Conservation (phyloP, 2,888 invertebrate species). For the Ariolimax columbianus region DNA sequence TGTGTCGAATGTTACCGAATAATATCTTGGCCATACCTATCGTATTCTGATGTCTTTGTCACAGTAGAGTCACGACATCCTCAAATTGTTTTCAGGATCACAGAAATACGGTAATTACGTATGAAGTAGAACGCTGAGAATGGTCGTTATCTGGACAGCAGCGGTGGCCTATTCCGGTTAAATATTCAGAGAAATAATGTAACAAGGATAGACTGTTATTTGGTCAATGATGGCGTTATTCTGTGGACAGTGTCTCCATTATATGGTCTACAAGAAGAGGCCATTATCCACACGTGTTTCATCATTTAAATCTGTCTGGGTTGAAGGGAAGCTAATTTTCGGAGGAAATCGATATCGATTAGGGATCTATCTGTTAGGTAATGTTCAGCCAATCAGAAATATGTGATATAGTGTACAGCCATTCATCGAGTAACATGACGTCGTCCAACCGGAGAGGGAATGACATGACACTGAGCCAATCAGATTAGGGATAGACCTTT, state of each 20-base stretch:
- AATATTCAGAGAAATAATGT: not conserved
- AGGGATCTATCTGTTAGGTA: not conserved
- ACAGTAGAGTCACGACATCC: too few species aligned
- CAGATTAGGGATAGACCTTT: too few species aligned
- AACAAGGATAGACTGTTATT: not conserved
- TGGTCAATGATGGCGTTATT: not conserved
- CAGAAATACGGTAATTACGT: too few species aligned
- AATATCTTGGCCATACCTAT: too few species aligned
- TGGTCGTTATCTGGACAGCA: too few species aligned
- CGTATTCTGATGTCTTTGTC: too few species aligned
- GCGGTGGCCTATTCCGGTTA: not conserved
- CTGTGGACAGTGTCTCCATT: not conserved
- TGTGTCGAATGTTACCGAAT: too few species aligned
- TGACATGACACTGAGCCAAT: too few species aligned
- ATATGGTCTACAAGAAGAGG: not conserved
- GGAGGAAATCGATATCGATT: not conserved
- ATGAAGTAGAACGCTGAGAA: too few species aligned
- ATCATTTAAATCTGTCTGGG: slow-evolving; percentile 20
- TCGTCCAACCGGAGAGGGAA: too few species aligned
- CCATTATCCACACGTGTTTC: slow-evolving; percentile 20
- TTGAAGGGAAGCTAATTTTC: not conserved
- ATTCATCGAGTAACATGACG: too few species aligned
- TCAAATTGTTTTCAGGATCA: too few species aligned
- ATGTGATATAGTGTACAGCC: not conserved
- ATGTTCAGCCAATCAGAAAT: not conserved